Evolutionary conservation across 2,797 vertebrate species (phyloP), one percentile per base, ranked within the genome.

Genomic region (Chaetophractus vellerosus): DNA sequence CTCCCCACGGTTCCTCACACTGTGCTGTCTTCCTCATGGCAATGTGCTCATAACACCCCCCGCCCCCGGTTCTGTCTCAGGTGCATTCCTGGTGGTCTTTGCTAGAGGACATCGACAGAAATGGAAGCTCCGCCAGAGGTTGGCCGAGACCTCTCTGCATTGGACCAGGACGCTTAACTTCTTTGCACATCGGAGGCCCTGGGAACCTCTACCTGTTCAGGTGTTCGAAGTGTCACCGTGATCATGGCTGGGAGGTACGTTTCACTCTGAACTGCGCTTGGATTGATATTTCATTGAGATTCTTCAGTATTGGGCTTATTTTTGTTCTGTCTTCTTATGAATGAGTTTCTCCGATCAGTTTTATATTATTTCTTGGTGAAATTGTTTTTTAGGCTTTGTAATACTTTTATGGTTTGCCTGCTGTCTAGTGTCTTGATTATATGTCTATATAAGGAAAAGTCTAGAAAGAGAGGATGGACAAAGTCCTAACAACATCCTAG

Each of bases 301-400:
- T 52, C 41, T 80, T 81, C 45, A 76, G 31, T 5, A 26, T 11
- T 48, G 14, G 9, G 10, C 57, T 82, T 64, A 33, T 55, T 52
- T 69, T 38, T 80, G 26, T 71, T 82, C 63, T 83, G 48, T 64
- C 83, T 92, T 41, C n/a, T 87, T 50, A 87, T 33, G 64, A 38
- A 69, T 23, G n/a, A 31, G 24, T 72, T 86, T 19, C 93, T 59
- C 26, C 61, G 78, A 76, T 66, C 55, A 78, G 55, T 63, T 72
- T 84, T n/a, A 81, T 78, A 33, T 41, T 86, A 23, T 57, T 95
- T 86, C 21, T 81, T 14, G 4, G n/a, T 84, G 68, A 74, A 63
- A 61, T 18, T 85, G 12, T 81, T 91, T 33, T 33, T 72, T 38
- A 71, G 61, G 7, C 26, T 55, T 72, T 38, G 33, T 31, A 26